Conservation (phyloP, 2,888 invertebrate genomes). For the Cantharis lateralis region DNA sequence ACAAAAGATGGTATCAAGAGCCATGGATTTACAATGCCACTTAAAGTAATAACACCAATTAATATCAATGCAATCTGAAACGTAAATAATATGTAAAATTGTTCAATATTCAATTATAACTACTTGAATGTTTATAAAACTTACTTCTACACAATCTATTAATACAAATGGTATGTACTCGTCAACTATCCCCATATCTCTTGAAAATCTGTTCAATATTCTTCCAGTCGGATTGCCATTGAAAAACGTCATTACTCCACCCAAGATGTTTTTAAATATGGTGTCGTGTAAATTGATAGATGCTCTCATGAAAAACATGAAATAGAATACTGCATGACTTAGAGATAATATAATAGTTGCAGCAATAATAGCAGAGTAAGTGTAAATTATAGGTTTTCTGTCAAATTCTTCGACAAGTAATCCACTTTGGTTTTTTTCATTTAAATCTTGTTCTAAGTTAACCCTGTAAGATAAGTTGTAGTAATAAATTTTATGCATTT, state of each 20-base stretch:
- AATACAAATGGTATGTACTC: slow-evolving; percentile 59
- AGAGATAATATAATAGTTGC: slow-evolving; percentile 59
- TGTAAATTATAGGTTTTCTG: slow-evolving; percentile 41
- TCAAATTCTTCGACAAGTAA: not conserved
- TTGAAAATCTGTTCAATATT: slow-evolving; percentile 86
- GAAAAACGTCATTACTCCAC: slow-evolving; percentile 85
- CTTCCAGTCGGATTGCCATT: slow-evolving; percentile 82
- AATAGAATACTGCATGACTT: slow-evolving; percentile 66
- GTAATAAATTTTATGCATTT: not conserved
- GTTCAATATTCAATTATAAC: not conserved
- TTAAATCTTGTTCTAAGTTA: slow-evolving; percentile 48
- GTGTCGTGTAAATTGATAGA: slow-evolving; percentile 78
- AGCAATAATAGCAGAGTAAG: slow-evolving; percentile 57
- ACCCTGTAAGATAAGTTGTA: slow-evolving; percentile 33
- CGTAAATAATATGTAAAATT: too few species aligned
- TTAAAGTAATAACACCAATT: slow-evolving; percentile 54
- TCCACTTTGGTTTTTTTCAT: slow-evolving; percentile 28
- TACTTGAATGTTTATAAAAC: not conserved
- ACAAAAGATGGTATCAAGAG: slow-evolving; percentile 69
- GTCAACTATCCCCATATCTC: slow-evolving; percentile 80
- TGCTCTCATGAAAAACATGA: slow-evolving; percentile 71
- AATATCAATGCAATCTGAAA: slow-evolving; percentile 56
- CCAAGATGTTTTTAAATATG: slow-evolving; percentile 83
- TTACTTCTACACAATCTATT: slow-evolving; percentile 48
- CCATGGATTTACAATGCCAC: slow-evolving; percentile 65